Percentiles rank a stretch among this genome's conserved stretches.
Evolutionary conservation across 2,797 vertebrate species (phyloP).

Genomic region (Kryptopterus vitreolus): DNA sequence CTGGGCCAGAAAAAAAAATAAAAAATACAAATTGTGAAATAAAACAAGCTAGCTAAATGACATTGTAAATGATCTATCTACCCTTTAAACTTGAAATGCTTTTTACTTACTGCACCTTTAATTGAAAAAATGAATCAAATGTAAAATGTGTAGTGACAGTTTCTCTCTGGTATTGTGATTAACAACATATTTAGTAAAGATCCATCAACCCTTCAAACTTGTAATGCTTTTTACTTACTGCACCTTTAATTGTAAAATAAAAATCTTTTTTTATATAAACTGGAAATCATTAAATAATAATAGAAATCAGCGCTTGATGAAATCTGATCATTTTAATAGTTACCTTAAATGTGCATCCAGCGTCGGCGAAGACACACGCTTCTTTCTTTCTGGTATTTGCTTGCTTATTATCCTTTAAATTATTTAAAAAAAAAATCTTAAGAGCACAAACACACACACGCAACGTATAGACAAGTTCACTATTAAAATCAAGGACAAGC

Average conservation of each 20-base stretch:
- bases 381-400: conserved; percentile 57
- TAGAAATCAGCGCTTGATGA: background rate
- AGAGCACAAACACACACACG: conserved; percentile 9
- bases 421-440: background rate
- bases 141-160: too few species aligned
- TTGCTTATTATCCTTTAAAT: conserved; percentile 62
- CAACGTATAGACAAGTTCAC: background rate
- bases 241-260: too few species aligned
- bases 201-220: too few species aligned
- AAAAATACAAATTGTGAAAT: background rate
- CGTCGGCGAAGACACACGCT: conserved; percentile 69
- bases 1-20: background rate
- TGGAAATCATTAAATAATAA: background rate
- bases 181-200: too few species aligned
- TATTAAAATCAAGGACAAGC: background rate
- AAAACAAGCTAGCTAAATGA: background rate
- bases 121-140: too few species aligned
- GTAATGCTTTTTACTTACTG: background rate
- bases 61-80: background rate
- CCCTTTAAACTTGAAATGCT: background rate
- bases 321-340: background rate
- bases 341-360: conserved; percentile 80
- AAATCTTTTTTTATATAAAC: background rate
- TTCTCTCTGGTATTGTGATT: too few species aligned
- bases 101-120: background rate